phyloP scores from a whole-genome alignment of 2,113 vertebrate genomes.

The Eublepharis macularius region DNA sequence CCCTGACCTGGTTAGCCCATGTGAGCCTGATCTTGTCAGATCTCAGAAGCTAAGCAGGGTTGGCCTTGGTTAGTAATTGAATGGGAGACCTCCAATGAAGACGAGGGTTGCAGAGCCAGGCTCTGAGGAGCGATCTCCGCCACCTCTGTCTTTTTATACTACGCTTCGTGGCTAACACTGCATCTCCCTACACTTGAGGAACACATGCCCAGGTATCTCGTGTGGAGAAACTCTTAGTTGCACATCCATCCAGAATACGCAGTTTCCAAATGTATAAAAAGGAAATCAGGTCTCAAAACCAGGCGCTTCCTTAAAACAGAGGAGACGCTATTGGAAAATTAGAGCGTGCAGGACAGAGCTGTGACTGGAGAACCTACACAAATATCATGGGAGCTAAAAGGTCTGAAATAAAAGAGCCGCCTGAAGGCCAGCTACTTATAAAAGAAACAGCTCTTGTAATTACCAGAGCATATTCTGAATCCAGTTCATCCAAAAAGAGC shows the following conservation, averaged over 20 bases:
- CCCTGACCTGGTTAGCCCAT: too few relatives aligned
- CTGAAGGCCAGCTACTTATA: conserved; percentile 18
- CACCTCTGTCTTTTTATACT: too few relatives aligned
- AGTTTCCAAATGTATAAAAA: not conserved
- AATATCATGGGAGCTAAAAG: not conserved
- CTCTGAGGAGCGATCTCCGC: too few relatives aligned
- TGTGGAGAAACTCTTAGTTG: not conserved
- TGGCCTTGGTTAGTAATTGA: too few relatives aligned
- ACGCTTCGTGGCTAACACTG: too few relatives aligned
- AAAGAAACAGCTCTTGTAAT: conserved; percentile 30
- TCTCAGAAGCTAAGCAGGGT: too few relatives aligned
- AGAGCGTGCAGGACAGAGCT: not conserved
- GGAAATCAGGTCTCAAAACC: not conserved
- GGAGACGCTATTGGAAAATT: conserved; percentile 12
- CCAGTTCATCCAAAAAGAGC: not conserved
- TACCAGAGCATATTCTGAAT: not conserved
- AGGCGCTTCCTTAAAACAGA: not conserved
- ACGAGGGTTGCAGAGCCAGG: too few relatives aligned
- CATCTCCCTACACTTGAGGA: too few relatives aligned
- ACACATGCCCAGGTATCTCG: too few relatives aligned
- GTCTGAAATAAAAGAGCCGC: conserved; percentile 35
- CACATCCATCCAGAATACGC: not conserved
- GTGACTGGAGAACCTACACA: not conserved
- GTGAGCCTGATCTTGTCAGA: too few relatives aligned
- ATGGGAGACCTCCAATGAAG: too few relatives aligned